Evolutionary conservation across 2,888 invertebrate species (phyloP), one percentile per base, ranked within the genome.

Genomic region (Stenodera caucasica): DNA sequence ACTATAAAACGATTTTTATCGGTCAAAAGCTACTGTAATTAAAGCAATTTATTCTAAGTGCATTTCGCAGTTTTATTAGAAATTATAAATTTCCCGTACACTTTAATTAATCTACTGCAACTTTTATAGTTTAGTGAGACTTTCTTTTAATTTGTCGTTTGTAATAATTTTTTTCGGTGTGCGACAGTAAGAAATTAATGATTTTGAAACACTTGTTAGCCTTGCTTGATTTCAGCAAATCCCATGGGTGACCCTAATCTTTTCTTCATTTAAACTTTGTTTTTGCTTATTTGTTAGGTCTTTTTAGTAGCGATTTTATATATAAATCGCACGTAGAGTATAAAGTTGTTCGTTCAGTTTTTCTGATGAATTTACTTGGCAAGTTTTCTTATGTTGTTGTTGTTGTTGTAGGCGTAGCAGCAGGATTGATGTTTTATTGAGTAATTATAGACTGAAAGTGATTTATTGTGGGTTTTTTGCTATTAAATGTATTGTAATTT

Each of bases 241-340:
- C 52, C 52, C 18, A 52, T 32, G 8, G 11, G 4, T 53, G 53
- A 53, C 53, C 53, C 53, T 53, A 53, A 53, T 53, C 52, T 30
- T 52, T 9, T 11, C 15, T 29, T 52, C 40, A 15, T 37, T 15
- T 14, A 14, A n/a, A 7, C 7, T 7, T 37, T 6, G 1, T 40
- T 40, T 40, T 40, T 2, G 9, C 18, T 40, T 15, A 9, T 11
- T 45, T 21, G 2, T 23, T 21, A 11, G 9, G 11, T 9, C 11
- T 23, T 45, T 45, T 12, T 23, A 2, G 2, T 26, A 26, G 26
- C 26, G 5, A 26, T 26, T 4, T 4, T 4, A 4, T 26, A 2
- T 26, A 26, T 26, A 26, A 26, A 26, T 26, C 7, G 26, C 4
- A 26, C 26, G 7, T 26, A 26, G 7, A 26, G 3, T 26, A 26